Evolutionary conservation across 1,140 invertebrate species (phyloP), one percentile per base, ranked within the genome.

Genomic region (Diabrotica virgifera): DNA sequence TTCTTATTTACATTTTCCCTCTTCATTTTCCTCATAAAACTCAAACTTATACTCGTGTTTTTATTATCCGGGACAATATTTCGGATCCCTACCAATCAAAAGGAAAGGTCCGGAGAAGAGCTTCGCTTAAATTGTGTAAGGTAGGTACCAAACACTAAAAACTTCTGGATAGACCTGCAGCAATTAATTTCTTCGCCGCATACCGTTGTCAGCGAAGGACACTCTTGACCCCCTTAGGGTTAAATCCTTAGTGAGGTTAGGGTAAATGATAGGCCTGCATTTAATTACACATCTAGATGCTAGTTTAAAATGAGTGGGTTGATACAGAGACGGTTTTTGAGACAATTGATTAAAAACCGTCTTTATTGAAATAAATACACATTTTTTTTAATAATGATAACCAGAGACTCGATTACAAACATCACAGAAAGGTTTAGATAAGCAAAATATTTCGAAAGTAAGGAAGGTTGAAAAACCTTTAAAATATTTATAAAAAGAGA

Each of bases 241-340:
- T 46, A 46, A 46, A 46, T 46, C 40, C 40, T 46, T 46, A 46
- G 40, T 46, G 8, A 46, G 40, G 40, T 46, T 46, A 46, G 53
- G 12, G 57, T 36, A 59, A 38, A 59, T 59, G 5, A 59, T 59
- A 50, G 38, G 57, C 38, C 57, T 46, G 57, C 57, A 59, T 59
- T 59, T 59, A 59, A 59, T 59, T 59, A 59, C 12, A 46, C n/a
- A 59, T 59, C 38, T 59, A 13, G 55, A 57, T 24, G n/a, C 40
- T 10, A 8, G 40, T 46, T 10, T 46, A 46, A 46, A 46, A 46
- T n/a, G 2, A 46, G n/a, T 10, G 8, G n/a, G n/a, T 46, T 46
- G 8, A 8, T 5, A 6, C 40, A 6, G 40, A n/a, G 40, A 46
- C 40, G 40, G 40, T 46, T 46, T n/a, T 46, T 24, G 24, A 24